Percentiles rank a stretch among this genome's conserved stretches.
Conservation (phyloP, 1,140 invertebrate genomes). For the Apis mellifera region DNA sequence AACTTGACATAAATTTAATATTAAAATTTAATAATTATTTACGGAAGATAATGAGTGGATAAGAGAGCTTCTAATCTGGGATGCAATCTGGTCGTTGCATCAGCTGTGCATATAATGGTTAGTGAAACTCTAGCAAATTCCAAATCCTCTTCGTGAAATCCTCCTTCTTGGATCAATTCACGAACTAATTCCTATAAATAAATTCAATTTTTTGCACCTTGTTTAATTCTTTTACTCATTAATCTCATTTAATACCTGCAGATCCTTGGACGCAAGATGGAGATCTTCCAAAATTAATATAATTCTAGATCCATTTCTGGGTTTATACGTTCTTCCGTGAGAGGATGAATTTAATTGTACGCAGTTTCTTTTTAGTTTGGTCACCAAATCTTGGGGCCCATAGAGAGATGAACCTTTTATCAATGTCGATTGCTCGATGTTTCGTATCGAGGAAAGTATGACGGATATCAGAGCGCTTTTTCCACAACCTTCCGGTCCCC, state of each 20-base stretch:
- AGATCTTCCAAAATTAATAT: constrained; percentile 75
- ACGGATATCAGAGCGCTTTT: constrained; percentile 73
- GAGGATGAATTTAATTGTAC: constrained; percentile 76
- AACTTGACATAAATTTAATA: too few relatives aligned
- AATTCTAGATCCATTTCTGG: constrained; percentile 73
- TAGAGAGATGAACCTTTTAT: constrained; percentile 74
- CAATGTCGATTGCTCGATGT: constrained; percentile 66
- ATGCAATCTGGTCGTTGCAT: constrained; percentile 73
- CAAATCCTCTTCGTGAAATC: constrained; percentile 78
- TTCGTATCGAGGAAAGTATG: constrained; percentile 67
- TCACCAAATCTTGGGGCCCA: constrained; percentile 73
- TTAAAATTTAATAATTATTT: constrained; percentile 20
- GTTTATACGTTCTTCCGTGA: constrained; percentile 73
- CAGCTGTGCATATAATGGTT: constrained; percentile 73
- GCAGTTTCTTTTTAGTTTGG: constrained; percentile 74
- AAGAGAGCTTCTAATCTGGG: constrained; percentile 74
- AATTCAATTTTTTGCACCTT: neutral
- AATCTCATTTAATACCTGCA: constrained; percentile 67
- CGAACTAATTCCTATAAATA: constrained; percentile 72
- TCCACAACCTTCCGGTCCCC: constrained; percentile 74
- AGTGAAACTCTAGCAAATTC: constrained; percentile 77
- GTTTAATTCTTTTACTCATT: neutral
- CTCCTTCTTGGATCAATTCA: constrained; percentile 75
- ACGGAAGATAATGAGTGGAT: constrained; percentile 72
- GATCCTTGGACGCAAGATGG: constrained; percentile 73